Percentiles rank a stretch among this genome's conserved stretches.
These are phyloP conservation scores for Acropora tenuis DNA, from an alignment of 64 coral and sea anemone species.

Conservation along the genomic window DNA sequence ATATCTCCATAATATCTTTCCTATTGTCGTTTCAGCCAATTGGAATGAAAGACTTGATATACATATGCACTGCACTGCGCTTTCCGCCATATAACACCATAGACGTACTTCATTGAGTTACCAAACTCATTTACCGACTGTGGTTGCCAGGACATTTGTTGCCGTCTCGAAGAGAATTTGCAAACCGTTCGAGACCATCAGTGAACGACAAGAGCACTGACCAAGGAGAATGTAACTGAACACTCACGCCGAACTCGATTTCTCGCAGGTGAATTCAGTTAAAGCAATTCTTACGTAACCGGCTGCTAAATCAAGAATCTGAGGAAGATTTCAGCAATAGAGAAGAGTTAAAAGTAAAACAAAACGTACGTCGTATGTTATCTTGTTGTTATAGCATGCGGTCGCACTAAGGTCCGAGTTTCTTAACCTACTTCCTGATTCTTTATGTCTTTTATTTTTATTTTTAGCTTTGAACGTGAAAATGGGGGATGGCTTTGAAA, in stretches of 20 bases:
- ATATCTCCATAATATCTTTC: background rate
- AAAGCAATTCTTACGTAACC: background rate
- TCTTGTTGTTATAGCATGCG: background rate
- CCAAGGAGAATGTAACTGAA: background rate
- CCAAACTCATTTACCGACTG: background rate
- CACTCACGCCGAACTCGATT: background rate
- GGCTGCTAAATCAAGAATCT: too few relatives aligned
- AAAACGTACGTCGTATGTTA: background rate
- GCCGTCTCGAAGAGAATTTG: background rate
- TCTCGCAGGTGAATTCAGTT: background rate
- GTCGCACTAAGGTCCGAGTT: background rate
- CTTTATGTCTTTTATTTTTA: background rate
- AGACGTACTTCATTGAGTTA: background rate
- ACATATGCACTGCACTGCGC: background rate
- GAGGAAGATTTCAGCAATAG: background rate
- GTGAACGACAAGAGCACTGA: background rate
- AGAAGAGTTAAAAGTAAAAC: background rate
- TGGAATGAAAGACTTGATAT: background rate
- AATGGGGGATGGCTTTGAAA: background rate
- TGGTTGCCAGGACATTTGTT: background rate
- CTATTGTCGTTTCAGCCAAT: conserved; percentile 36
- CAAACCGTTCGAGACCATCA: background rate
- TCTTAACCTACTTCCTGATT: background rate
- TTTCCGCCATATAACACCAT: background rate
- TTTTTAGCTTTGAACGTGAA: background rate